Evolutionary conservation across 2,888 invertebrate genomes (phyloP).

Genomic region (Chymomyza fuscimana): DNA sequence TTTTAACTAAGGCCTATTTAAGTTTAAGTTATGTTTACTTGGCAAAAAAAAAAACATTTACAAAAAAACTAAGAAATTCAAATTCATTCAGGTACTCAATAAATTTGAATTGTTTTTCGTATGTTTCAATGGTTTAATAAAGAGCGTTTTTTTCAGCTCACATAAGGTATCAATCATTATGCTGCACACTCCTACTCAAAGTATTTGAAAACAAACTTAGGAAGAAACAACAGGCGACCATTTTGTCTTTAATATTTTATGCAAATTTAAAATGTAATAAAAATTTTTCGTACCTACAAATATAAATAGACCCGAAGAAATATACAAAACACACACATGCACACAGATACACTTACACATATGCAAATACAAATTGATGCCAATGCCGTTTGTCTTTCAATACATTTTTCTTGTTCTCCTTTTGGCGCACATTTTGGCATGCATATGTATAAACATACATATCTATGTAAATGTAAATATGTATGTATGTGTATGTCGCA

Average conservation of each 20-base stretch:
- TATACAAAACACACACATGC: constrained; percentile 20
- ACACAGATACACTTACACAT: constrained; percentile 18
- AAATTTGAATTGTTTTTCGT: no score
- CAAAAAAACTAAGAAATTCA: no score
- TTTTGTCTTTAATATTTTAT: constrained; percentile 74
- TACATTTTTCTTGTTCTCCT: constrained; percentile 42
- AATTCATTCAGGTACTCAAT: no score
- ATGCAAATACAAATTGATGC: constrained; percentile 66
- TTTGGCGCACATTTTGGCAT: constrained; percentile 19
- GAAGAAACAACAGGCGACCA: constrained; percentile 20
- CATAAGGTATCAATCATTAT: no score
- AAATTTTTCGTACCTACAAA: constrained; percentile 52
- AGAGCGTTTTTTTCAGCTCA: no score
- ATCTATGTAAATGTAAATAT: not conserved
- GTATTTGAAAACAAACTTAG: not conserved
- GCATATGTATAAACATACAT: constrained; percentile 9
- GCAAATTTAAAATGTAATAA: constrained; percentile 75
- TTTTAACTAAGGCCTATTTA: no score
- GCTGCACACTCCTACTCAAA: no score
- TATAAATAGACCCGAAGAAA: not conserved
- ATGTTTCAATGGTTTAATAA: no score
- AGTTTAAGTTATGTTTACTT: no score
- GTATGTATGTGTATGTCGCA: constrained; percentile 51
- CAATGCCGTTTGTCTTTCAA: constrained; percentile 72
- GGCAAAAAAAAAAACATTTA: no score